These are phyloP conservation scores for Cettia cetti DNA, from an alignment of 2,113 vertebrate genomes.

Conservation along the genomic window DNA sequence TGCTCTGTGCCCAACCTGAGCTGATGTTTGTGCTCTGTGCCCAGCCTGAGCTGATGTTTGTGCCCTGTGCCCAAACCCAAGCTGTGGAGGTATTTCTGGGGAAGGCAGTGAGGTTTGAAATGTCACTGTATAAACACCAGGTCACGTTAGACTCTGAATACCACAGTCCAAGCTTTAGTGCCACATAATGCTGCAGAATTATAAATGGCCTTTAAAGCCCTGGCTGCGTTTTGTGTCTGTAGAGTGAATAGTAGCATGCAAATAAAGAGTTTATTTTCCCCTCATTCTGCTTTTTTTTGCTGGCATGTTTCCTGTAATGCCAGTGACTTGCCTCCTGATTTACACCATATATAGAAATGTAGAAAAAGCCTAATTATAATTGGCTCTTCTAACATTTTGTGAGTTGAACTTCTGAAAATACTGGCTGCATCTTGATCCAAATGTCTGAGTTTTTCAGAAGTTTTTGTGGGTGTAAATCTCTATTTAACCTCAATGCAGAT, in stretches of 20 bases:
- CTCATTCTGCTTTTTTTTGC: background rate
- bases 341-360: background rate
- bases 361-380: background rate
- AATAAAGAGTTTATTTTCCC: background rate
- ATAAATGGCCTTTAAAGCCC: background rate
- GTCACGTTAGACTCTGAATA: background rate
- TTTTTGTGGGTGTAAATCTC: background rate
- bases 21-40: background rate
- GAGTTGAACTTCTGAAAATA: background rate
- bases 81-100: background rate
- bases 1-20: no score
- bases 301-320: background rate
- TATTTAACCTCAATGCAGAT: background rate
- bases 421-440: background rate
- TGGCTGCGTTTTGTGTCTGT: background rate
- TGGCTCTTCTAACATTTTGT: background rate
- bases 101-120: background rate
- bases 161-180: background rate
- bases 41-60: no score
- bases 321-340: background rate
- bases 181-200: background rate
- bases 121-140: background rate
- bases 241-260: background rate
- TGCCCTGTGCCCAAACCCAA: background rate
- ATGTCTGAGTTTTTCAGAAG: background rate